Evolutionary conservation across 1,140 invertebrate genomes (phyloP), one percentile per base, ranked within the genome.

Genomic region (Ectropis grisescens): DNA sequence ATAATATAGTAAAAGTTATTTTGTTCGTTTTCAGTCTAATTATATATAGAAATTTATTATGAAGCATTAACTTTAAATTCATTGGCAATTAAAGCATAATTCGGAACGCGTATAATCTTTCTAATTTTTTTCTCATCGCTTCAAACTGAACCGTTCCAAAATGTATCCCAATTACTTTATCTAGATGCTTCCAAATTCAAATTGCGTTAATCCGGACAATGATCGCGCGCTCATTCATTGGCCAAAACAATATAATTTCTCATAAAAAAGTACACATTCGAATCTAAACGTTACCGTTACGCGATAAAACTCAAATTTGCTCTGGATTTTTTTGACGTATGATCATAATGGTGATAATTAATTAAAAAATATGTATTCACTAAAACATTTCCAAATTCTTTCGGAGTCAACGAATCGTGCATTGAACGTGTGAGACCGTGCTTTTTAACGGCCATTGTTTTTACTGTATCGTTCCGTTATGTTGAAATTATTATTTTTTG

Each of bases 131-230:
- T n/a, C n/a, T n/a, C n/a, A n/a, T n/a, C n/a, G n/a, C n/a, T n/a
- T n/a, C n/a, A n/a, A n/a, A n/a, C n/a, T n/a, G n/a, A n/a, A n/a
- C n/a, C n/a, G n/a, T n/a, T n/a, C n/a, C n/a, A n/a, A n/a, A n/a
- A n/a, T n/a, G n/a, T n/a, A n/a, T n/a, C n/a, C n/a, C n/a, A n/a
- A n/a, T n/a, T n/a, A n/a, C n/a, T n/a, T n/a, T n/a, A n/a, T n/a
- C n/a, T n/a, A n/a, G n/a, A n/a, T 62, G 54, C 56, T 62, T 65
- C 58, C 58, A 66, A 68, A 68, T 68, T 71, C 61, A 65, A 72
- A 69, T 59, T 67, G 58, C 59, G 64, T 58, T 74, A 75, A 71
- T 68, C 56, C 56, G 53, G 54, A 69, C 56, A 58, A 57, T 65
- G 60, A 67, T 59, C 66, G 49, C 43, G 43, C 47, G 45, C 40